These are phyloP conservation scores for Brassicogethes aeneus DNA, from an alignment of 2,888 invertebrate species.

Conservation along the genomic window DNA sequence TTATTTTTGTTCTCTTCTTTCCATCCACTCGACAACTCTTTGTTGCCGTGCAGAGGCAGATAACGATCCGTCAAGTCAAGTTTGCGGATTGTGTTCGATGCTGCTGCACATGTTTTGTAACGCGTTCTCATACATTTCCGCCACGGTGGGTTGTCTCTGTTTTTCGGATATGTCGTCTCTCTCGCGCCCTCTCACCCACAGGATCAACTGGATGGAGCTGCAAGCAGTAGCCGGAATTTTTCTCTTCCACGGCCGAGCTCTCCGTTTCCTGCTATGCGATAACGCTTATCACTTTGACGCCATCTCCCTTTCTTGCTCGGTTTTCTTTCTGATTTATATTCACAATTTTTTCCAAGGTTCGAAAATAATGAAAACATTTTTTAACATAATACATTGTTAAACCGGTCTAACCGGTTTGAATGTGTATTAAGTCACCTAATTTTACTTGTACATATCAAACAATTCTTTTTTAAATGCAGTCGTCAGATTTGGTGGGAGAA, in stretches of 20 bases:
- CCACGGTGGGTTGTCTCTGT: conserved; percentile 5
- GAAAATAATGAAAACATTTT: conserved; percentile 1
- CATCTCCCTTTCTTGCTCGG: too few relatives aligned
- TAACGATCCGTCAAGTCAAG: conserved; percentile 2
- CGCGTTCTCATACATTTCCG: conserved; percentile 15
- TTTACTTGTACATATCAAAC: background rate
- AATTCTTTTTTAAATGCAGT: too few relatives aligned
- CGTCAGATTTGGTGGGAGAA: too few relatives aligned
- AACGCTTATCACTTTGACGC: too few relatives aligned
- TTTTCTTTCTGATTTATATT: too few relatives aligned
- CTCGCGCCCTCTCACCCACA: conserved; percentile 4
- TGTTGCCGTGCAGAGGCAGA: too few relatives aligned
- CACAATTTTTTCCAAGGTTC: background rate
- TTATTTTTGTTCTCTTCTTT: too few relatives aligned
- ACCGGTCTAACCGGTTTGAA: background rate
- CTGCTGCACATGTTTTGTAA: conserved; percentile 15
- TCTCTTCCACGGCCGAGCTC: conserved; percentile 10
- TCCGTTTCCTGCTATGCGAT: conserved; percentile 4
- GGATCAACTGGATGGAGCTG: conserved; percentile 4
- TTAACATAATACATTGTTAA: conserved; percentile 1
- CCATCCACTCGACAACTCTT: too few relatives aligned
- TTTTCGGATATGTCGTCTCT: conserved; percentile 11
- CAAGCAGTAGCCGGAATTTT: conserved; percentile 2
- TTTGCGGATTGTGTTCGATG: conserved; percentile 6
- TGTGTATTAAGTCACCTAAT: background rate